Evolutionary conservation across 2,797 vertebrate species (phyloP).

Genomic region (Cryptoprocta ferox): DNA sequence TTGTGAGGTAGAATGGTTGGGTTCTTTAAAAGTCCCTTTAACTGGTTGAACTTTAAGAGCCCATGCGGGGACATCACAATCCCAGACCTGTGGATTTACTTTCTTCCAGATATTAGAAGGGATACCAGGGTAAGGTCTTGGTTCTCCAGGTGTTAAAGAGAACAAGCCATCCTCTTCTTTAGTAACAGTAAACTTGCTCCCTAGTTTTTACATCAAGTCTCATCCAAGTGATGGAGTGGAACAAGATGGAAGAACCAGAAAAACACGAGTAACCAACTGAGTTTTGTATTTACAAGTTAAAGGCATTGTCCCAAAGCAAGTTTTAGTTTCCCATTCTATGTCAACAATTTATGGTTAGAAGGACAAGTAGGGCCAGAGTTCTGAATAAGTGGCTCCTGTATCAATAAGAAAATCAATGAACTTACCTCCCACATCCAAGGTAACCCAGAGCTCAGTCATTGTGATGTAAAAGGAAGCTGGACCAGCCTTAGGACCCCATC

Average conservation of each 20-base stretch:
- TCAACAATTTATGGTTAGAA: background rate
- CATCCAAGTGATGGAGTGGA: background rate
- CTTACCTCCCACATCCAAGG: background rate
- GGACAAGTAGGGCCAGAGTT: background rate
- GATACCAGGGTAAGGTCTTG: background rate
- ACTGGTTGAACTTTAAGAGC: background rate
- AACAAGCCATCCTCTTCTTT: background rate
- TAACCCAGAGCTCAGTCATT: background rate
- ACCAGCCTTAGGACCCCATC: background rate
- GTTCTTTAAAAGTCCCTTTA: background rate
- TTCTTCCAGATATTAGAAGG: background rate
- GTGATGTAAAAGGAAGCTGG: background rate
- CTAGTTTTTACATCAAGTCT: background rate
- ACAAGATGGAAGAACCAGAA: background rate
- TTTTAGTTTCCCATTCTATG: background rate
- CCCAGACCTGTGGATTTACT: background rate
- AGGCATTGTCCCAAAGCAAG: background rate
- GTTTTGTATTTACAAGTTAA: background rate
- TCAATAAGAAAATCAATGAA: background rate
- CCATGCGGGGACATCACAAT: background rate
- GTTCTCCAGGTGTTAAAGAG: background rate
- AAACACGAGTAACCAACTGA: background rate
- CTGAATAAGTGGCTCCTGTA: background rate
- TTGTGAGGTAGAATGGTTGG: background rate
- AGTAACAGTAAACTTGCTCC: background rate